Base-by-base conservation (phyloP, 1,140 invertebrate species). In the Carposina sasakii region DNA sequence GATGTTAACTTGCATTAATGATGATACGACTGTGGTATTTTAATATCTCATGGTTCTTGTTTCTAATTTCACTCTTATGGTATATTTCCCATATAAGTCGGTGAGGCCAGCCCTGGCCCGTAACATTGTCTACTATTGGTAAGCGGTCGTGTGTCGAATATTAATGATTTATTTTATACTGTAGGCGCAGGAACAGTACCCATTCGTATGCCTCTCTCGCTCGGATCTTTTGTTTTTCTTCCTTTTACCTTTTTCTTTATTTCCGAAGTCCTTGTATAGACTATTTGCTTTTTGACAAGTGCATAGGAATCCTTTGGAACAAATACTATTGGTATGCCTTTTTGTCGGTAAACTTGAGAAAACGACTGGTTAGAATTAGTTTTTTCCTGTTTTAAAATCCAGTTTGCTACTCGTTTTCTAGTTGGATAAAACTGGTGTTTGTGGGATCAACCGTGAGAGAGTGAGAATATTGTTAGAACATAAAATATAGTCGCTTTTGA, bases 251-350 rank as follows among this genome's bases (percentile, higher is more conserved):
- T 55, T 73, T 65, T 61, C 63, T 50, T 53, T 52, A 41, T 52
- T 63, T 70, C 56, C 57, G 57, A 63, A 39, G 57, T 70, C 71
- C 70, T 72, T 76, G 72, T 76, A 59, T 61, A 40, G 63, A 69
- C 63, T 78, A 64, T 79, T 79, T 79, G 71, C 67, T 71, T 68
- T 71, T 72, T 66, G 74, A 72, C 72, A 79, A 81, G 74, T 82
- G 75, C 67, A 54, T 48, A 56, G 63, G 64, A 63, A 75, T 72
- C 60, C 60, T 56, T 55, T 46, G 65, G 63, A 56, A 68, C 74
- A 76, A 76, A 79, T 69, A 77, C 68, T 57, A 60, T 44, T 58
- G 67, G 73, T 69, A 65, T 71, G 64, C 53, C 3, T 70, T 68
- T 69, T 68, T 81, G 69, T 74, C 51, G 48, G 57, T n/a, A n/a